These are phyloP conservation scores for Pavo muticus DNA, from an alignment of 2,113 vertebrate genomes.

Conservation along the genomic window DNA sequence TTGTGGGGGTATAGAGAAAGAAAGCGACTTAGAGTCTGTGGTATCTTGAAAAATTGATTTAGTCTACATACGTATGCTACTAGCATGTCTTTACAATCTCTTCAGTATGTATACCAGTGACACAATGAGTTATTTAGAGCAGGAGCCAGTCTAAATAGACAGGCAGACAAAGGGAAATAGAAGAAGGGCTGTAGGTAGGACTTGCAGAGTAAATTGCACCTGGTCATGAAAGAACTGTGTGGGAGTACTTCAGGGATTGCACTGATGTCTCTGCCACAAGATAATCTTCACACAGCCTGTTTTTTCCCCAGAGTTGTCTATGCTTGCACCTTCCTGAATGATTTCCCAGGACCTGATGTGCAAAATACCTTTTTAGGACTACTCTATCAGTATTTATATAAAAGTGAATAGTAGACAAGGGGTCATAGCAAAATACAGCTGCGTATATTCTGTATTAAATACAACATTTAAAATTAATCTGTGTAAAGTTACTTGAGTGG, in stretches of 20 bases:
- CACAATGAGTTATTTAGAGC: constrained; percentile 52
- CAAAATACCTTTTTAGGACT: not conserved
- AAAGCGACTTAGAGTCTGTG: not conserved
- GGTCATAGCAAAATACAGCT: not conserved
- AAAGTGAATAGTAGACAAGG: not conserved
- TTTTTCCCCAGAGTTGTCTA: not conserved
- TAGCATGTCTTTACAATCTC: not conserved
- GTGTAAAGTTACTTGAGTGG: not conserved
- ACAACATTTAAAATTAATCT: not conserved
- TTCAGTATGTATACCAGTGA: not conserved
- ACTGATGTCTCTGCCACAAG: not conserved
- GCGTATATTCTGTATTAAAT: not conserved
- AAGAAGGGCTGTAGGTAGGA: not conserved
- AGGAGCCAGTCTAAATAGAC: not conserved
- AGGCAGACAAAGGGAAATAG: constrained; percentile 45
- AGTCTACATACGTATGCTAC: not conserved
- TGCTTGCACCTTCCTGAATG: not conserved
- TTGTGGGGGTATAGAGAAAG: not conserved
- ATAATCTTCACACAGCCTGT: not conserved
- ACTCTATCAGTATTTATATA: not conserved
- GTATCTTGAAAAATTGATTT: not conserved
- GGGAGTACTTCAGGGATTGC: not conserved
- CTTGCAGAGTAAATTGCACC: not conserved
- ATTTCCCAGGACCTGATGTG: not conserved
- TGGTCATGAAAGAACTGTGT: not conserved